Conservation (phyloP, 2,113 vertebrate genomes). For the Ivindomyrus marchei region DNA sequence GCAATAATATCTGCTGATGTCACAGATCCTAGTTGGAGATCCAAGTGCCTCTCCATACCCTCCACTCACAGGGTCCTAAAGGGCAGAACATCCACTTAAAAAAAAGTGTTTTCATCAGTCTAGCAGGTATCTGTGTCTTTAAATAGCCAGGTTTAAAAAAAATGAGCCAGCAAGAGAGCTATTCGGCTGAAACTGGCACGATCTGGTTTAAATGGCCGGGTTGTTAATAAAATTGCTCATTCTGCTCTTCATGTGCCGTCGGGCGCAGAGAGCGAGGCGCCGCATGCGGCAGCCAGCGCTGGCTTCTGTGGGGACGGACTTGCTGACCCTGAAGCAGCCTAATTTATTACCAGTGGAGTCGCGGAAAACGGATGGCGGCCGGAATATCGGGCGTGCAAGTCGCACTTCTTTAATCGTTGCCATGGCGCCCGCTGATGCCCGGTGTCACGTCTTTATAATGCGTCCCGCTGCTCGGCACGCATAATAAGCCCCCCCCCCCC, state of each 20-base stretch:
- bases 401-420: not conserved
- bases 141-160: not conserved
- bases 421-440: not conserved
- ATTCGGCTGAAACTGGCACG: not conserved
- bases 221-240: slow-evolving; percentile 8
- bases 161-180: not conserved
- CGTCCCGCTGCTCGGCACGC: not conserved
- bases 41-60: not conserved
- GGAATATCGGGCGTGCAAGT: not conserved
- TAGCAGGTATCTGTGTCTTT: not conserved
- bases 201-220: not conserved
- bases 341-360: not conserved
- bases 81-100: not conserved
- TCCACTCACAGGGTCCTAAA: not conserved
- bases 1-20: not conserved
- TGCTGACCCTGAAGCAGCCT: not conserved
- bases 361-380: not conserved
- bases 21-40: not conserved
- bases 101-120: not conserved
- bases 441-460: not conserved
- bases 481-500: not conserved
- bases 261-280: not conserved
- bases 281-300: not conserved
- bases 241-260: not conserved
- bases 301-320: not conserved